Base-by-base conservation (phyloP, 2,797 vertebrate genomes). In the Toxotes lorentzi region DNA sequence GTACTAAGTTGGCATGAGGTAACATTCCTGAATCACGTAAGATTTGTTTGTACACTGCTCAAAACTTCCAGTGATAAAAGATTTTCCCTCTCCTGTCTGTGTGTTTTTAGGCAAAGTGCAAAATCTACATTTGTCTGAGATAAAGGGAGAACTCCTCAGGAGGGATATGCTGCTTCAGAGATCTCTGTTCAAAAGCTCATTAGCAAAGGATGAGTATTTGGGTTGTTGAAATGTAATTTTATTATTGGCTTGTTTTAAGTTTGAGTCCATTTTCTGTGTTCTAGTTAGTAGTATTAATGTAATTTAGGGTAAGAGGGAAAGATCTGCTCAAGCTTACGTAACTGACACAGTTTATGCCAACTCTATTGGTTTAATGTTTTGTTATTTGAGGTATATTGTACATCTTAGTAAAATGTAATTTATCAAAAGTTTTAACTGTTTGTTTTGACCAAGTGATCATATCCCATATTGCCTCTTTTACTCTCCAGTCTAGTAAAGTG, bases 1-100 rank as follows among this genome's bases (percentile, higher is more conserved):
- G 95, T 88, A 1, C 92, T 95, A 5, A 66, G 50, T 1, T 91
- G 94, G 94, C 95, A 96, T 4, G 1, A 91, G 94, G 95, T 96
- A 87, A 75, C 35, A 1, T 2, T 14, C 13, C 51, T 34, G 30
- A 41, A 34, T 7, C 23, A 7, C 24, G 21, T 0, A 2, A 17
- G 1, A 45, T 63, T 27, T 58, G 4, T 21, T 2, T 21, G 1
- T 2, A 35, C 2, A 3, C 8, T 8, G 13, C 13, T 16, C 27
- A 64, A 59, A 41, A 0, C n/a, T 73, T 54, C 10, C 9, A 0
- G 0, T 48, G 1, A 0, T 73, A 61, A 70, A 2, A n/a, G 0
- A 0, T 45, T 53, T 61, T 30, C 50, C 13, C 12, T 41, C 1
- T 6, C 7, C 9, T 8, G 27, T 54, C 45, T 75, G 2, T 85